Percentiles rank a stretch among this genome's conserved stretches.
Evolutionary conservation across 2,113 vertebrate species (phyloP).

Genomic region (Sapayoa aenigma): DNA sequence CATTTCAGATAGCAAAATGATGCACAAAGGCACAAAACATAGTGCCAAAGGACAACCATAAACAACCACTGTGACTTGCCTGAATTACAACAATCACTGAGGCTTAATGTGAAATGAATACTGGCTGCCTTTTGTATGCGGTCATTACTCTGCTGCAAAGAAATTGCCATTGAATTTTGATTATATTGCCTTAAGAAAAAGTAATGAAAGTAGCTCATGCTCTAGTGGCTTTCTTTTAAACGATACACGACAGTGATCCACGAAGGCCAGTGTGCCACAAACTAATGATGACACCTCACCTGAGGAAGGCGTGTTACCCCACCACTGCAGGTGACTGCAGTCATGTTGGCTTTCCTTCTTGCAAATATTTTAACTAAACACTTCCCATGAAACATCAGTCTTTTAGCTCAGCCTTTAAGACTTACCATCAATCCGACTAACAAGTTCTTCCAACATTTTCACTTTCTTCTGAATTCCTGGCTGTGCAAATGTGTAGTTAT

Average conservation of each 20-base stretch:
- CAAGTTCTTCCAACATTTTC: slow-evolving; percentile 90
- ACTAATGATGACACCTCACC: not conserved
- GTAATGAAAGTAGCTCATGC: slow-evolving; percentile 58
- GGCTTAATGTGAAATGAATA: slow-evolving; percentile 54
- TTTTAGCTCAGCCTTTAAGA: not conserved
- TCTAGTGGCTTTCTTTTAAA: slow-evolving; percentile 45
- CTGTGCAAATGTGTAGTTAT: slow-evolving; percentile 98
- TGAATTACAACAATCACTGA: slow-evolving; percentile 33
- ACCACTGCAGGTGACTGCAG: not conserved
- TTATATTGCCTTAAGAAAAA: slow-evolving; percentile 64
- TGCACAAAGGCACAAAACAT: slow-evolving; percentile 45
- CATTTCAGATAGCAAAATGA: slow-evolving; percentile 54
- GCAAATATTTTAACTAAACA: not conserved
- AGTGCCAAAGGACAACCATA: slow-evolving; percentile 49
- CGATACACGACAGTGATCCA: not conserved
- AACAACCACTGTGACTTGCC: slow-evolving; percentile 31
- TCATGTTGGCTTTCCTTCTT: not conserved
- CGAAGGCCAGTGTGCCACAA: slow-evolving; percentile 30
- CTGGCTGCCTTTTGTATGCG: slow-evolving; percentile 47
- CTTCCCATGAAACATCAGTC: not conserved
- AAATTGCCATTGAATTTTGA: slow-evolving; percentile 66
- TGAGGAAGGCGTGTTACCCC: not conserved
- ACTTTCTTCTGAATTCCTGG: slow-evolving; percentile 98
- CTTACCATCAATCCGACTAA: slow-evolving; percentile 97
- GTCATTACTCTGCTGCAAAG: slow-evolving; percentile 53